Evolutionary conservation across 2,113 vertebrate species (phyloP), one percentile per base, ranked within the genome.

Genomic region (Phoenicopterus ruber): DNA sequence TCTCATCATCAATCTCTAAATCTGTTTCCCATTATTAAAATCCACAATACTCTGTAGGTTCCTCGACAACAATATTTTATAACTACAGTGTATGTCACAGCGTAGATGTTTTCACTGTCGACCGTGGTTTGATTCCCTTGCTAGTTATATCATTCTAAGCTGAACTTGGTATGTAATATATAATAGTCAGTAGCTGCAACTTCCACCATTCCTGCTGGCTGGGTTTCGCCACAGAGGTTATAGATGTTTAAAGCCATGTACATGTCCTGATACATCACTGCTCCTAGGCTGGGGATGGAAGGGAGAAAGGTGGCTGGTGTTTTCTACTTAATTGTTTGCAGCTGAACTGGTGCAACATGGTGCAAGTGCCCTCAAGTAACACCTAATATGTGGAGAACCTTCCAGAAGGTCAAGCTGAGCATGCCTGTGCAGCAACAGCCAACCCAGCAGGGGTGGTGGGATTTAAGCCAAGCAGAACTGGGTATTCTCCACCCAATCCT

Each of bases 321-420:
- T 65, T 92, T 82, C 29, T 4, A 19, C 11, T 52, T 40, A n/a
- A 19, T 9, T 59, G 1, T 46, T 58, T 83, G 29, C 18, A 65
- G 57, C 9, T 65, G 29, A 73, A 71, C 18, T 10, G 15, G 7
- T 36, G 7, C 26, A 67, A 17, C 9, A 50, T 1, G 1, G 54
- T 31, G 26, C 44, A 76, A 32, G 6, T 36, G 10, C 7, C 11
- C 29, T 71, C n/a, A 34, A 9, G 16, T 58, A 38, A 55, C 8
- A 79, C 5, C 8, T 69, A 26, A 44, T 0, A 1, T 8, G 0
- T 34, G n/a, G 6, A 54, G 10, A 85, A 7, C 29, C 15, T 82
- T 47, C 34, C 9, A 65, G 10, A 47, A 61, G 28, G 15, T 65
- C 42, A 76, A 40, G 8, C 4, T 62, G 36, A 8, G 8, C 12